A percentile compares a stretch with the other conserved stretches of the same genome.
Evolutionary conservation across 30 jellyfish, hydroid and myxozoan genomes (phyloP).

Genomic region (Clytia hemisphaerica): DNA sequence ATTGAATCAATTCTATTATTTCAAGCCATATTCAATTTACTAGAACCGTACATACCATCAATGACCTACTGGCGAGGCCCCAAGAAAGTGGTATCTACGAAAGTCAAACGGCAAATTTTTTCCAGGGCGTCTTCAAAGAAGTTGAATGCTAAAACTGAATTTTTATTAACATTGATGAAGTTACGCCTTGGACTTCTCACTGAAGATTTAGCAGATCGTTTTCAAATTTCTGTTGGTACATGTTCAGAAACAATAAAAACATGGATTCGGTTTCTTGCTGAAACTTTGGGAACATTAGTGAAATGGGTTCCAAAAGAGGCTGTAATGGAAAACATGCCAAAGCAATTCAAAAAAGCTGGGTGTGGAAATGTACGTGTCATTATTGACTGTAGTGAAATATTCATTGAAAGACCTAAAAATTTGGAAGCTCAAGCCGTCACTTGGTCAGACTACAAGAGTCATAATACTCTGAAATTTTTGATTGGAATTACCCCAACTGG

Average conservation of each 20-base stretch:
- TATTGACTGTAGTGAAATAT: constrained; percentile 38
- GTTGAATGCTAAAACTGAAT: no score
- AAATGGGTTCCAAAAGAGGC: constrained; percentile 47
- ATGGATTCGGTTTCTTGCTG: constrained; percentile 25
- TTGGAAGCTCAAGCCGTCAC: constrained; percentile 40
- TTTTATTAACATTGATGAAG: constrained; percentile 31
- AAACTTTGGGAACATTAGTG: constrained; percentile 33
- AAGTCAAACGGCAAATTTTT: no score
- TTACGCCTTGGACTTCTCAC: constrained; percentile 43
- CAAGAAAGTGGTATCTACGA: no score
- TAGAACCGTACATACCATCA: no score
- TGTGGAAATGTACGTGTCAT: constrained; percentile 23
- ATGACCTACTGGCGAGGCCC: no score
- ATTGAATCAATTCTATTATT: no score
- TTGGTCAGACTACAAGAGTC: constrained; percentile 55
- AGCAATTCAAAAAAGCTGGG: constrained; percentile 11
- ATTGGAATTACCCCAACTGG: constrained; percentile 45
- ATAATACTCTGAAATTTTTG: constrained; percentile 41
- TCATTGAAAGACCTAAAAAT: constrained; percentile 43
- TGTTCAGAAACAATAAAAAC: constrained; percentile 41
- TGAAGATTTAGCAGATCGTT: constrained; percentile 41
- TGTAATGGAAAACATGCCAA: constrained; percentile 4
- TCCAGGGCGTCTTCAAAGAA: no score
- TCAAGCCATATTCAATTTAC: no score
- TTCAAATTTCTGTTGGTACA: constrained; percentile 19